Base-by-base conservation (phyloP, 2,888 invertebrate species). In the Noctuana brunneofusca region DNA sequence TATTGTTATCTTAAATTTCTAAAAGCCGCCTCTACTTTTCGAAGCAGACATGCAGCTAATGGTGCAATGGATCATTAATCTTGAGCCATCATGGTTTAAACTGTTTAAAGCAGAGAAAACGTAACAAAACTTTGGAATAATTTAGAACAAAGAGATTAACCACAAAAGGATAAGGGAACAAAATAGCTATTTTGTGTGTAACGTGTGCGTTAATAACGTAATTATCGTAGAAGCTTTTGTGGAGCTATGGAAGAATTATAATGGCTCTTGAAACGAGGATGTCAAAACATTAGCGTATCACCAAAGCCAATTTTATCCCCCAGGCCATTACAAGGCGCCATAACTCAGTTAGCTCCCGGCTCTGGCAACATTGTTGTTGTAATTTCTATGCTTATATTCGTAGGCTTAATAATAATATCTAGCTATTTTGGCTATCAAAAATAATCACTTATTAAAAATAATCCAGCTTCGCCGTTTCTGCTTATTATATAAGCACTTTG, bases 311-410 rank as follows among this genome's bases (percentile, higher is more conserved):
- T 67, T 71, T 72, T 67, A 69, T 69, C 71, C 71, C 70, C 58
- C 64, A 63, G 63, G 67, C 67, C 72, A 70, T 71, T 73, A 74
- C 35, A 38, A 53, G 63, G 57, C 65, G 69, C 73, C 70, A 74
- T 81, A 80, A 82, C 75, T 68, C 71, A 74, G 78, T 78, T 79
- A 78, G 75, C 75, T 78, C 16, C 35, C 56, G 75, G 75, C 74
- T 75, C 78, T 77, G 79, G 78, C 58, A 63, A 63, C 67, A 67
- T 62, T 69, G 65, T 52, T 54, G 63, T 63, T 65, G 22, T 53
- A 50, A 63, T 49, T 55, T 62, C 49, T 62, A 14, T 55, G 49
- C 30, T 62, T 38, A 43, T 48, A 35, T 46, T 46, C 30, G 16
- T 54, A 8, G 35, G 12, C 43, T 58, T 41, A 16, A 54, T 54